Evolutionary conservation across 1,140 invertebrate species (phyloP).

Genomic region (Lasioglossum albipes): DNA sequence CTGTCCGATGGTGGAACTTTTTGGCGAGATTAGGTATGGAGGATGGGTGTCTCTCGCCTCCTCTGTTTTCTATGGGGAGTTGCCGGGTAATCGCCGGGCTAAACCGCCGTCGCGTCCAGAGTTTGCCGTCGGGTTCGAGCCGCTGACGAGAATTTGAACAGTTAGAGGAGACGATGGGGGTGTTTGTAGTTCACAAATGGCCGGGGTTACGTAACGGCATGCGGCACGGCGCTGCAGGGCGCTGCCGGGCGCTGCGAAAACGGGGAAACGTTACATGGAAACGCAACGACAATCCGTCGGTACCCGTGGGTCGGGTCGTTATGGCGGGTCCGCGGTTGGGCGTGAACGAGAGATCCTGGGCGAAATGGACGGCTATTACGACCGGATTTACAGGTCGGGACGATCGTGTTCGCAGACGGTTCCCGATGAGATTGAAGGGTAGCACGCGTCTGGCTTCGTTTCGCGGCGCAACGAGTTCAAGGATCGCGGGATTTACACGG

Average conservation of each 20-base stretch:
- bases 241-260: not conserved
- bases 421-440: conserved; percentile 15
- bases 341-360: not conserved
- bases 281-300: conserved; percentile 21
- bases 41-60: no score
- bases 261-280: not conserved
- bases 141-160: conserved; percentile 28
- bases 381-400: conserved; percentile 17
- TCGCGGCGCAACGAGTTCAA: not conserved
- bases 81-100: not conserved
- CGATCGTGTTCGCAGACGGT: not conserved
- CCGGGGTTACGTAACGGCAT: conserved; percentile 28
- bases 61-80: no score
- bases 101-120: not conserved
- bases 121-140: not conserved
- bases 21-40: no score
- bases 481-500: not conserved
- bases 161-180: not conserved
- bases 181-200: conserved; percentile 36
- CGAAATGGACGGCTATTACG: conserved; percentile 26
- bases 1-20: no score
- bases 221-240: no score
- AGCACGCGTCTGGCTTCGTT: not conserved
- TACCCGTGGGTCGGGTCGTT: not conserved
- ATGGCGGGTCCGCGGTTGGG: not conserved